phyloP scores from a whole-genome alignment of 2,888 invertebrate genomes.

The Hyles lineata region DNA sequence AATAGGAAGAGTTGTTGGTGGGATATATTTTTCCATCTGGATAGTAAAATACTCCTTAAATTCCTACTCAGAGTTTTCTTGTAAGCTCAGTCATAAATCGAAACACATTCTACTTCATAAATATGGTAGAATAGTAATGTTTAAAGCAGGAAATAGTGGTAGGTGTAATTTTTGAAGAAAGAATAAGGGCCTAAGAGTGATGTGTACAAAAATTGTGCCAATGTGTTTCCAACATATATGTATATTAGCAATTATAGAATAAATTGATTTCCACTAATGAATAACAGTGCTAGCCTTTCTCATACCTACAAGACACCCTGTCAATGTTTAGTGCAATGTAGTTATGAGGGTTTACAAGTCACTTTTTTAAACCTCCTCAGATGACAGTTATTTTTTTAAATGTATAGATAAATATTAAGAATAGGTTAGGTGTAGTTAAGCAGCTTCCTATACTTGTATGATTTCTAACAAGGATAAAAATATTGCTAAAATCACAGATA shows the following conservation, averaged over 20 bases:
- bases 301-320: neutral
- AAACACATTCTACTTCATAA: no score
- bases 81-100: no score
- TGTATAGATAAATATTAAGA: neutral
- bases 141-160: no score
- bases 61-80: no score
- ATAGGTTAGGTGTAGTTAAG: neutral
- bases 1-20: no score
- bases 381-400: conserved; percentile 23
- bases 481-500: neutral
- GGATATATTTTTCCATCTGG: no score
- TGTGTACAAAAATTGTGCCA: conserved; percentile 3
- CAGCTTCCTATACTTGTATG: conserved; percentile 14
- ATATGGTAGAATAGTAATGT: no score
- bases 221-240: neutral
- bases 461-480: neutral
- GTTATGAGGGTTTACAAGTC: conserved; percentile 19
- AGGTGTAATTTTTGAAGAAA: neutral
- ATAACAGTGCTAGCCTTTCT: neutral
- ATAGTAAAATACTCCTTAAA: no score
- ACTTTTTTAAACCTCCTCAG: conserved; percentile 8
- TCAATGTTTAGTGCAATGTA: conserved; percentile 23
- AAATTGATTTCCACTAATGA: neutral
- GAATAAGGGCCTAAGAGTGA: neutral
- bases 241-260: neutral